Evolutionary conservation across 2,113 vertebrate genomes (phyloP), one percentile per base, ranked within the genome.

Genomic region (Herpailurus yagouaroundi): DNA sequence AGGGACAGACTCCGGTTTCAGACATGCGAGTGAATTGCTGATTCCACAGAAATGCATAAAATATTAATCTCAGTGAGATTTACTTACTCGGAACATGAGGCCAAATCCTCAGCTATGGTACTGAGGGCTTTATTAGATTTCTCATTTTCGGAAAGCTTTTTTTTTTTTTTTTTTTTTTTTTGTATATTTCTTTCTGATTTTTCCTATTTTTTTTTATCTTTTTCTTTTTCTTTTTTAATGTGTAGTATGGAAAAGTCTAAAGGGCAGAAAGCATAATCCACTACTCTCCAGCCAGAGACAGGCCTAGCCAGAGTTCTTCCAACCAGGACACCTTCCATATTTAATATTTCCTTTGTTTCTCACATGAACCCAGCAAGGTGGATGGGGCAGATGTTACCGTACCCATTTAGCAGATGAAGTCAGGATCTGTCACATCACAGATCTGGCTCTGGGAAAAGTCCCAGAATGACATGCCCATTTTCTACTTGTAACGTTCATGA

Each of bases 331-430:
- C 7, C 55, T 60, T 57, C 57, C 48, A 21, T 1, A 4, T 7
- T 33, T n/a, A 10, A 19, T 45, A 19, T 2, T 38, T 36, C 18
- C 33, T 23, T 18, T 7, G 21, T 57, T 31, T 83, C 66, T 92
- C 48, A 48, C 14, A 3, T 13, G 6, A 23, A 33, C 73, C 7
- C 48, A 12, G 41, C 0, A 1, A 48, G 55, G 64, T 5, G 15
- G 7, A 33, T 0, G 15, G 23, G 38, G 3, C 11, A 50, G 41
- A 29, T 4, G 21, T 7, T 52, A 29, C 0, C 3, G 15, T 19
- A 21, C 55, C 27, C 55, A 25, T 7, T 45, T 36, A 41, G 2
- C 18, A 79, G 66, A 48, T 21, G 3, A 68, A 55, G 74, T 9
- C 9, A 3, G 38, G 36, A 27, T 41, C 80, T 64, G 15, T 68